A percentile compares a stretch with the other conserved stretches of the same genome.
Conservation (phyloP, 2,113 vertebrate species). For the Sisor rabdophorus region DNA sequence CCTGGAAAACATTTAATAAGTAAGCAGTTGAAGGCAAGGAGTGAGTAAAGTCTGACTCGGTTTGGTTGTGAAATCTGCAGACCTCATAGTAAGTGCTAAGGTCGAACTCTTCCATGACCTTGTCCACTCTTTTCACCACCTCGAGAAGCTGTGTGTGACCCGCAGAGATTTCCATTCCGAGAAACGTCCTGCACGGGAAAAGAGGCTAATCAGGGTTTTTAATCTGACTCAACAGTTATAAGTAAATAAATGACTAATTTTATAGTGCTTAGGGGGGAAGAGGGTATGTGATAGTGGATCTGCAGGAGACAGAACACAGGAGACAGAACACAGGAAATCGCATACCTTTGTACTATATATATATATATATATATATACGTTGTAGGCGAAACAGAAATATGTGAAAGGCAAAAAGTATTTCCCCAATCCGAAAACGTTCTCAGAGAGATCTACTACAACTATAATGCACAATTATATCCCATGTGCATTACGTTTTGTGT, state of each 20-base stretch:
- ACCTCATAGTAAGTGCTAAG: slow-evolving; percentile 89
- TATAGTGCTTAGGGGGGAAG: too few relatives aligned
- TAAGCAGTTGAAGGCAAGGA: neutral
- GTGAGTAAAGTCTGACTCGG: neutral
- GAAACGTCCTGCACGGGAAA: slow-evolving; percentile 77
- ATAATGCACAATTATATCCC: too few relatives aligned
- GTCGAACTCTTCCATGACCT: slow-evolving; percentile 81
- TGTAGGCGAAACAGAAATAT: too few relatives aligned
- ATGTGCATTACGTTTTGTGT: too few relatives aligned
- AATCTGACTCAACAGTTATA: neutral
- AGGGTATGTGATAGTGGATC: too few relatives aligned
- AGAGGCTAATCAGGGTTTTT: neutral
- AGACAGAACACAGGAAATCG: too few relatives aligned
- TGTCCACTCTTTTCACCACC: slow-evolving; percentile 77
- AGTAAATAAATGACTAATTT: neutral
- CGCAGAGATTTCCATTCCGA: slow-evolving; percentile 80
- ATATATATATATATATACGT: too few relatives aligned
- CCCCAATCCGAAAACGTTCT: too few relatives aligned
- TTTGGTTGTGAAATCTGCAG: neutral
- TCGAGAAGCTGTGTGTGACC: slow-evolving; percentile 80
- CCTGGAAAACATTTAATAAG: slow-evolving; percentile 58
- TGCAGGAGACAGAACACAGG: too few relatives aligned
- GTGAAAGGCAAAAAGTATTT: too few relatives aligned
- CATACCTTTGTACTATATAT: too few relatives aligned
- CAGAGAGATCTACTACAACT: too few relatives aligned